Base-by-base conservation (phyloP, 2,113 vertebrate species). In the Dicentrarchus labrax region DNA sequence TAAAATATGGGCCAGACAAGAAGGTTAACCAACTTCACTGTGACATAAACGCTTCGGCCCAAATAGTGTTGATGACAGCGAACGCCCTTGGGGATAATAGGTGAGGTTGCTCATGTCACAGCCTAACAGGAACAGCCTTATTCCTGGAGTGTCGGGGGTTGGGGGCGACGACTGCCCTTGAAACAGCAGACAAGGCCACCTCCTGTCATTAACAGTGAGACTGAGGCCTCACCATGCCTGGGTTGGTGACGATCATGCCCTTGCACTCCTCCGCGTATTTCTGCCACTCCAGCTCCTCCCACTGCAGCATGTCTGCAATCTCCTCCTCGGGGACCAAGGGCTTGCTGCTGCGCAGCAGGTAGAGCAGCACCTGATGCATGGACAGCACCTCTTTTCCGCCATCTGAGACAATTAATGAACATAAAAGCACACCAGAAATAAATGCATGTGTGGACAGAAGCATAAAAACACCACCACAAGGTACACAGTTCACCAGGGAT, bases 261-360 rank as follows among this genome's bases (percentile, higher is more conserved):
- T 99, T 99, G 94, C 98, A 99, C 90, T 99, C 98, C 76, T 99
- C 98, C 0, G 98, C 98, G 0, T 99, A 99, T 72, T 99, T 99
- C 95, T 99, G 98, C 98, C 98, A 99, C 82, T 97, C 97, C 8
- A 99, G 94, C 83, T 99, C 98, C 91, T 99, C 97, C 98, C 98
- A 99, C 91, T 99, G 98, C 61, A 99, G 96, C 98, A 99, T 99
- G 86, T 99, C 96, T 41, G 98, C 98, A 39, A 99, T 99, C 92
- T 99, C 97, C 91, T 99, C 98, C 90, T 97, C 98, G 0, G 98
- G 98, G 21, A 99, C 98, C 92, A 99, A 93, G 0, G 98, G 93
- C 85, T 97, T 98, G 94, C 94, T 99, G 91, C 97, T 98, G 51
- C 96, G 95, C 19, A 99, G 89, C 65, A 99, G 93, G 91, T 99